Conservation (phyloP, 1,140 invertebrate genomes). For the Cardiocondyla obscurior region DNA sequence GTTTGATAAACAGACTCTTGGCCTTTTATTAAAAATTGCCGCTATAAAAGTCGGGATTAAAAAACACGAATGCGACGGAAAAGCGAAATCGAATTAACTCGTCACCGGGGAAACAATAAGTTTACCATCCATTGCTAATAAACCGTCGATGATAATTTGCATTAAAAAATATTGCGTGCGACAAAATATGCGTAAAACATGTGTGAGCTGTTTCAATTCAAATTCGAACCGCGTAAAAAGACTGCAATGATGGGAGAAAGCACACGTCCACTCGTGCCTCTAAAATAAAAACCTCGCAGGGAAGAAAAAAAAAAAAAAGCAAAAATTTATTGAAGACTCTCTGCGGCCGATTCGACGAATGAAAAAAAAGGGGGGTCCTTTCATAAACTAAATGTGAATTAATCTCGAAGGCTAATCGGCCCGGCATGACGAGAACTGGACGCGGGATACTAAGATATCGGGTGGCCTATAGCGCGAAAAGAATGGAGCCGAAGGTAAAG, state of each 20-base stretch:
- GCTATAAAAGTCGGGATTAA: background rate
- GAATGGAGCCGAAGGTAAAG: conserved; percentile 31
- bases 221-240: too few relatives aligned
- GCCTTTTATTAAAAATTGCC: background rate
- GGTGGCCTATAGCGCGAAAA: conserved; percentile 1
- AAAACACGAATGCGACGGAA: background rate
- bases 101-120: background rate
- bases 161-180: too few relatives aligned
- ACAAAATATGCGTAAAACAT: too few relatives aligned
- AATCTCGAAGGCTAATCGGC: conserved; percentile 9
- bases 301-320: background rate
- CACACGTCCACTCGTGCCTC: too few relatives aligned
- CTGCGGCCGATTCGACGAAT: background rate
- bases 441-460: background rate
- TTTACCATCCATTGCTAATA: background rate
- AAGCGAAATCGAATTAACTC: background rate
- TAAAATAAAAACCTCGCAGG: too few relatives aligned
- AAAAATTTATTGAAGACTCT: background rate
- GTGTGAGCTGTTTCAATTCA: too few relatives aligned
- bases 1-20: conserved; percentile 10
- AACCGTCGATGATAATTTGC: background rate
- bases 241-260: too few relatives aligned
- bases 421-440: background rate
- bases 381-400: background rate
- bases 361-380: background rate